A percentile compares a stretch with the other conserved stretches of the same genome.
These are phyloP conservation scores for Pseudonaja textilis DNA, from an alignment of 2,113 vertebrate genomes.

Conservation along the genomic window DNA sequence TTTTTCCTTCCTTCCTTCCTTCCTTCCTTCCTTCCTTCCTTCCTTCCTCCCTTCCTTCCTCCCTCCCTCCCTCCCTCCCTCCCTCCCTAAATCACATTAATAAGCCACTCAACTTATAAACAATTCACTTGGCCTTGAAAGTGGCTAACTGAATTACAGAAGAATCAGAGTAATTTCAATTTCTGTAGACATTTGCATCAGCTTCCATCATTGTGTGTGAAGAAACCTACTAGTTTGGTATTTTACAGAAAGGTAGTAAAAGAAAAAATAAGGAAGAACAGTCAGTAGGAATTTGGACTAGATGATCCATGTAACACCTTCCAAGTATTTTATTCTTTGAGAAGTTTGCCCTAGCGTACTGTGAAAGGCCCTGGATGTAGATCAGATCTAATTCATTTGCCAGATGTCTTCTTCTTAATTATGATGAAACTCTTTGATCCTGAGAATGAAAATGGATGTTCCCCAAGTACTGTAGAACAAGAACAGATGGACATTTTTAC, in stretches of 20 bases:
- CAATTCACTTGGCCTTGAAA: neutral
- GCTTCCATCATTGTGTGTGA: neutral
- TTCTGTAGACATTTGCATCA: neutral
- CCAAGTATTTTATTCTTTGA: neutral
- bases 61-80: neutral
- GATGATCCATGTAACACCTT: neutral
- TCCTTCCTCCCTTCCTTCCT: neutral
- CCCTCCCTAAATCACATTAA: neutral
- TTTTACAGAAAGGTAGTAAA: neutral
- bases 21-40: no score
- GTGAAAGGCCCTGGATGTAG: neutral
- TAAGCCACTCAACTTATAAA: neutral
- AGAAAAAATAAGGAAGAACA: neutral
- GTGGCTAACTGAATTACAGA: neutral
- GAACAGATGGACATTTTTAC: neutral
- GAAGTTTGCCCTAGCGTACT: neutral
- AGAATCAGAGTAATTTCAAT: neutral
- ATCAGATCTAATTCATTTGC: neutral
- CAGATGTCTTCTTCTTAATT: neutral
- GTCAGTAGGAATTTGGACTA: neutral
- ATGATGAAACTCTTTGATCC: neutral
- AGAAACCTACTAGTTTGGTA: neutral
- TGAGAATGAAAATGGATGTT: neutral
- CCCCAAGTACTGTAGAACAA: neutral
- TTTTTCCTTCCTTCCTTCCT: no score